Evolutionary conservation across 2,888 invertebrate genomes (phyloP), one percentile per base, ranked within the genome.

Genomic region (Clostera curtula): DNA sequence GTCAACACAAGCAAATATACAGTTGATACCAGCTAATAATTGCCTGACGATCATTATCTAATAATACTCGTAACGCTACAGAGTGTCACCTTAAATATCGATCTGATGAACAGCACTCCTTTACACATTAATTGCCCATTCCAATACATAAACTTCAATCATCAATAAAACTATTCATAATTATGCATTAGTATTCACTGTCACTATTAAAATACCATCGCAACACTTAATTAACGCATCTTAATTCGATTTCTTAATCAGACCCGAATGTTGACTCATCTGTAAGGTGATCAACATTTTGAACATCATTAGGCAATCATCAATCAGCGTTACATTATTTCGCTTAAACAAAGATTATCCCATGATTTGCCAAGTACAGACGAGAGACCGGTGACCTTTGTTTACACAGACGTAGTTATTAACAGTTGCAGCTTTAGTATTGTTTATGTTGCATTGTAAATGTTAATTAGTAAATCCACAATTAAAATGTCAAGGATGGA

Each of bases 341-440:
- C 40, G 34, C 11, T 29, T 25, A 36, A 34, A 35, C 45, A 47
- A 49, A 45, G 47, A 40, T 37, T 32, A 49, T 52, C 50, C 55
- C 43, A 46, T 33, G 40, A 31, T 25, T 33, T 20, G 25, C 41
- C 36, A 33, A 43, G 29, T 27, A 39, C 33, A 38, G 29, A 37
- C 57, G 59, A 56, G 56, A n/a, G n/a, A n/a, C n/a, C n/a, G n/a
- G n/a, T n/a, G n/a, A n/a, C 61, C 61, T 41, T 55, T 42, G 43
- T 38, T 26, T 41, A 24, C 43, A 31, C 34, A 45, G 38, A 52
- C 47, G 49, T 44, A 46, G 39, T 49, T 43, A 38, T 45, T 44
- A 52, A 39, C 30, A 34, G 33, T 30, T 47, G 42, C 40, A 43
- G 36, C 36, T 38, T 40, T 37, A 35, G 31, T 40, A 42, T 46